Base-by-base conservation (phyloP, 2,888 invertebrate species). In the Pasiphila rectangulata region DNA sequence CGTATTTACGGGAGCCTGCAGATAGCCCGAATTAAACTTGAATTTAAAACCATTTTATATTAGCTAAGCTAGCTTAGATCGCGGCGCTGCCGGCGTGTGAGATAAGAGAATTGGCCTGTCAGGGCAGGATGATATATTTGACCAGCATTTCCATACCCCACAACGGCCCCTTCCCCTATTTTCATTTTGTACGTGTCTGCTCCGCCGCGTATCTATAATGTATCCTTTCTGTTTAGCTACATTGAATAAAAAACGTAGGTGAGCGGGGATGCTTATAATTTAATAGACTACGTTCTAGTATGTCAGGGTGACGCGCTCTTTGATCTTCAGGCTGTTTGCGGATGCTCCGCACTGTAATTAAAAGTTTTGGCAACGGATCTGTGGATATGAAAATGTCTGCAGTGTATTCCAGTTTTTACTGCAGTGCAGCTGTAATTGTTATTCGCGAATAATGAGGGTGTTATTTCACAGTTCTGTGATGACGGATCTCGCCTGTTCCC, bases 31-130 rank as follows among this genome's bases (percentile, higher is more conserved):
- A 87, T 87, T 87, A 87, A 87, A 86, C 83, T 86, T 84, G 84
- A 87, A 87, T 87, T 88, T 88, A 87, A 88, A 88, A 87, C 88
- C 88, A 87, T 88, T 88, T 88, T 88, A 88, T 88, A 88, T 88
- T 88, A 88, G 87, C 85, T 86, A 84, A 87, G 88, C 88, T 83
- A 83, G 85, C 83, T 87, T 86, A 88, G 88, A 88, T 88, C 87
- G 84, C 79, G 81, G 77, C 78, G 85, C 82, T 79, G 89, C 86
- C 90, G 87, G 86, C 90, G 89, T 87, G 80, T 75, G 82, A 92
- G 94, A 94, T 94, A 94, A 94, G 93, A 93, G 94, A 94, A 94
- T 94, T 94, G 94, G 93, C 93, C 94, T 94, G 94, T 94, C 94
- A 94, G 92, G 91, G 69, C 93, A 89, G 93, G 93, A 94, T 94